A percentile compares a stretch with the other conserved stretches of the same genome.
These are phyloP conservation scores for Oikopleura vanhoeffeni DNA, from an alignment of 23 tunicate species.

Conservation along the genomic window DNA sequence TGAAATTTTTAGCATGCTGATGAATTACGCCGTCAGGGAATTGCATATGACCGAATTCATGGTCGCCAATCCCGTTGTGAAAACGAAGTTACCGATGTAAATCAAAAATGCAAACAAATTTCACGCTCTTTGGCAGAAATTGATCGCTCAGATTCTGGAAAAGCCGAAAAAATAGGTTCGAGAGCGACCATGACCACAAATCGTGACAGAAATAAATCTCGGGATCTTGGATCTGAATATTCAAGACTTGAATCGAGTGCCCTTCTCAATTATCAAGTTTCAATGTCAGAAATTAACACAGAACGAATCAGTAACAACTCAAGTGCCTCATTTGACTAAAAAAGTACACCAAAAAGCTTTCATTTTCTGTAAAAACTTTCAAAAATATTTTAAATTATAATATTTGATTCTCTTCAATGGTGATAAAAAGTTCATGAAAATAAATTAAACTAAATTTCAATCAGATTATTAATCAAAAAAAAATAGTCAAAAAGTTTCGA, in stretches of 20 bases:
- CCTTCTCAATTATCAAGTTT: neutral
- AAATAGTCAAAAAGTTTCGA: no score
- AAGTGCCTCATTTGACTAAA: neutral
- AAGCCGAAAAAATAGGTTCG: neutral
- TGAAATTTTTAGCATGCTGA: neutral
- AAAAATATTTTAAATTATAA: no score
- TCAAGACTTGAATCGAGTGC: neutral
- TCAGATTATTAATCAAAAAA: no score
- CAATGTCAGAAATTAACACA: neutral
- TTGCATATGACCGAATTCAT: neutral
- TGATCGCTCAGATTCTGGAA: neutral
- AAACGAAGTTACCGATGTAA: neutral
- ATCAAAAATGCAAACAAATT: neutral
- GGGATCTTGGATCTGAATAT: neutral
- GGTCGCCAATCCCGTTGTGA: slow-evolving; percentile 8
- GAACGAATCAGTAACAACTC: neutral
- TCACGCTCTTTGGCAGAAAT: neutral
- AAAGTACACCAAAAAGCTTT: no score
- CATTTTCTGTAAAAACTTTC: no score
- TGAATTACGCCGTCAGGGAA: neutral
- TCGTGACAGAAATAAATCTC: neutral
- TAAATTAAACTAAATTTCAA: no score
- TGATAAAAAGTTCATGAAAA: no score
- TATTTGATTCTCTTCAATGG: no score
- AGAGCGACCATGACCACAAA: neutral